phyloP scores from a whole-genome alignment of 2,888 invertebrate species.

The Sphinx pinastri region DNA sequence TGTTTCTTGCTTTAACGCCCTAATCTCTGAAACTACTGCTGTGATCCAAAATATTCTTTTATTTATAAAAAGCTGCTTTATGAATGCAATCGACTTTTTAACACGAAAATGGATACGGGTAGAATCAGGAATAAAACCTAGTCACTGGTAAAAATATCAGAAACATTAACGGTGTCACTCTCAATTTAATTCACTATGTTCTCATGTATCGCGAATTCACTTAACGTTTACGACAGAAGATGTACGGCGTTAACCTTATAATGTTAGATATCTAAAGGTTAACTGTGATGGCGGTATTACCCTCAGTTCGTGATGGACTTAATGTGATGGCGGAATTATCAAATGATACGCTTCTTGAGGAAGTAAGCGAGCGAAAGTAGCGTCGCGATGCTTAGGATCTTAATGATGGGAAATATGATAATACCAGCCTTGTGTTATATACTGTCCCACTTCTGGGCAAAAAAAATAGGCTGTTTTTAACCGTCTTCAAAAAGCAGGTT shows the following conservation, averaged over 20 bases:
- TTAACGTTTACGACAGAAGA: constrained; percentile 50
- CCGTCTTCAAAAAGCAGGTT: no score
- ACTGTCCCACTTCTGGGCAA: no score
- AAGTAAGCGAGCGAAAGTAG: neutral
- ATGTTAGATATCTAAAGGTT: constrained; percentile 52
- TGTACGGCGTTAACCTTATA: constrained; percentile 40
- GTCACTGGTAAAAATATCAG: no score
- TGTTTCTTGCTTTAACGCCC: no score
- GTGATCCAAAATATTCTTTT: no score
- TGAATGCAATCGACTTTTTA: no score
- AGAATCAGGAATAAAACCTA: no score
- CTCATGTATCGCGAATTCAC: constrained; percentile 39
- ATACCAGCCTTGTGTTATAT: no score
- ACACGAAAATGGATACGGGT: no score
- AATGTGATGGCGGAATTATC: constrained; percentile 13
- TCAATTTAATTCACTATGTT: neutral
- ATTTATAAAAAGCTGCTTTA: no score
- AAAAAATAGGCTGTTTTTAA: no score
- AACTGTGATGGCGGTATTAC: constrained; percentile 33
- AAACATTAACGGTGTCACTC: neutral
- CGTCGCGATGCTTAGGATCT: neutral
- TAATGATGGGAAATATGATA: neutral
- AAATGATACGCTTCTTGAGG: constrained; percentile 13
- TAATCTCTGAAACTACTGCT: no score
- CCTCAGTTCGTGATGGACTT: constrained; percentile 20